These are phyloP conservation scores for Micrastur ruficollis DNA, from an alignment of 2,797 vertebrate species.

Conservation along the genomic window DNA sequence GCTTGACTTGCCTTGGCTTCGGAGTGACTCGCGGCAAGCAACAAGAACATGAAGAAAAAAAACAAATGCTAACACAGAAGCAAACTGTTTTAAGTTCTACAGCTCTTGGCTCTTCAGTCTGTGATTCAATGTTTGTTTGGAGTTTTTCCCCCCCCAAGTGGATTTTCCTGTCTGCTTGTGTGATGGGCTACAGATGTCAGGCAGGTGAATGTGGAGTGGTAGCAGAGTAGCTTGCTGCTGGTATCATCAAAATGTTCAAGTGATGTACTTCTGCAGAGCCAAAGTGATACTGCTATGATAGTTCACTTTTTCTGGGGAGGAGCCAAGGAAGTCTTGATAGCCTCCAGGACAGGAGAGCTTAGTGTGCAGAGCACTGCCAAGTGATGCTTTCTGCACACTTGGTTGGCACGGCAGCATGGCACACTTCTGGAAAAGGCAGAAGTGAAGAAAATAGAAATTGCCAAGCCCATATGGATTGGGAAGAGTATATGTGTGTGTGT, in stretches of 20 bases:
- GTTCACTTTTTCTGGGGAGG: not conserved
- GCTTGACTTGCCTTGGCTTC: not conserved
- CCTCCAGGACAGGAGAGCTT: not conserved
- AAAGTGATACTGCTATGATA: not conserved
- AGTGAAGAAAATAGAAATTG: not conserved
- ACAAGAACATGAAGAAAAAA: not conserved
- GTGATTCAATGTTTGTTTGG: not conserved
- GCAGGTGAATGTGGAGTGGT: not conserved
- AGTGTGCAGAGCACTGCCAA: not conserved
- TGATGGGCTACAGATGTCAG: not conserved
- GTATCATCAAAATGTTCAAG: not conserved
- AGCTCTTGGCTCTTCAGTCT: not conserved
- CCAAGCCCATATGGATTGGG: not conserved
- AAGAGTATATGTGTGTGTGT: not conserved
- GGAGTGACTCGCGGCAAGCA: fast-evolving
- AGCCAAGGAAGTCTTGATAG: not conserved
- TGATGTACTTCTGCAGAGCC: not conserved
- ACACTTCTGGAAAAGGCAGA: conserved; percentile 4
- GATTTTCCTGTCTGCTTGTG: not conserved
- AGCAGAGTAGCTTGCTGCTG: not conserved
- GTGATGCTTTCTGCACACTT: not conserved
- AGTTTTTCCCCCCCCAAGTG: not conserved
- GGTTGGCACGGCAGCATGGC: not conserved
- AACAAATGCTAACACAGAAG: not conserved
- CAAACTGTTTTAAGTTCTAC: not conserved